Evolutionary conservation across 2,797 vertebrate genomes (phyloP).

Genomic region (Rhincodon typus): DNA sequence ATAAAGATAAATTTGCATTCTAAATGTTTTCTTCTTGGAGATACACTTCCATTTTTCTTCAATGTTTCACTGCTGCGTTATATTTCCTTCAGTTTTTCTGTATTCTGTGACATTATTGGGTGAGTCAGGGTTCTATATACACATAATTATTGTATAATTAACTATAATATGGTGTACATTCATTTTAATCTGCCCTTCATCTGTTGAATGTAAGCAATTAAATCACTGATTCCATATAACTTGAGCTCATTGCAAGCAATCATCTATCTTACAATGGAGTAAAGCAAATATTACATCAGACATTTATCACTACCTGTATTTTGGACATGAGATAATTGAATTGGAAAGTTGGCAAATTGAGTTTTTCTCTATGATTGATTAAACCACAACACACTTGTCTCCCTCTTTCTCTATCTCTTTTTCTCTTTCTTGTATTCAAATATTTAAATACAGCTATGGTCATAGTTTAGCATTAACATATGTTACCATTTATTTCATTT

Average conservation of each 20-base stretch:
- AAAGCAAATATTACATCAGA: slow-evolving; percentile 16
- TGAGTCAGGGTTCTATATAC: background rate
- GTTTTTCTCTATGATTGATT: slow-evolving; percentile 31
- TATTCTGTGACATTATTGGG: background rate
- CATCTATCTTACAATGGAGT: slow-evolving; percentile 24
- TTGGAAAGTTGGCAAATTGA: slow-evolving; percentile 7
- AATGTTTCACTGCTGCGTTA: background rate
- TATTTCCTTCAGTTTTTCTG: background rate
- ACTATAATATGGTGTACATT: background rate
- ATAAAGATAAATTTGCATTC: background rate
- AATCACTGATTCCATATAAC: slow-evolving; percentile 20
- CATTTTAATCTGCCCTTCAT: slow-evolving; percentile 16
- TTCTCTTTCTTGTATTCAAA: background rate
- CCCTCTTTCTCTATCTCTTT: background rate
- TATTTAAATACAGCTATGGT: background rate
- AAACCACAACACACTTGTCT: background rate
- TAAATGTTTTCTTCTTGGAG: background rate
- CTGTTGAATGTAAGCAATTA: background rate
- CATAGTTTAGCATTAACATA: background rate
- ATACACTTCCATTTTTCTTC: background rate
- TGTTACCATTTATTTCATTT: background rate
- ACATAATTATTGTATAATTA: slow-evolving; percentile 1
- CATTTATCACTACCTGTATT: slow-evolving; percentile 17
- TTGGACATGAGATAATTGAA: slow-evolving; percentile 28
- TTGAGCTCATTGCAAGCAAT: slow-evolving; percentile 14